Conservation (phyloP, 2,113 vertebrate genomes). For the Nyctereutes procyonoides region DNA sequence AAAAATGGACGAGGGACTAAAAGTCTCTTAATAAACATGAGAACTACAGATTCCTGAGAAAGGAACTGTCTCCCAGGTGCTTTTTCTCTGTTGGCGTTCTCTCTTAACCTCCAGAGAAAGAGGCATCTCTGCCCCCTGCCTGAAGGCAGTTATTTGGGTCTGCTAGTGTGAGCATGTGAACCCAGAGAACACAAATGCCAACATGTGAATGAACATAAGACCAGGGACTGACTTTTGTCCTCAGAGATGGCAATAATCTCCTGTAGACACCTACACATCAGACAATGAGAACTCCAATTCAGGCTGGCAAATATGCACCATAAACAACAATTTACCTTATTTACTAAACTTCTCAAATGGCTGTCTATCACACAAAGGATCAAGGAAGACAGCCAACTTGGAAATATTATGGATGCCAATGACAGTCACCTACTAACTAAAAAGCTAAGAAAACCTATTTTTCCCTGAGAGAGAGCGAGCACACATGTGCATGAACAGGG, state of each 20-base stretch:
- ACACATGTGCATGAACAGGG: background rate
- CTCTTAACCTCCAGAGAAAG: background rate
- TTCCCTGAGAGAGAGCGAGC: background rate
- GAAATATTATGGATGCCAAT: background rate
- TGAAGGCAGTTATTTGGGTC: background rate
- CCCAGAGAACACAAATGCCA: background rate
- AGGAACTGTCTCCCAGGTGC: background rate
- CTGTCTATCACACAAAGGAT: background rate
- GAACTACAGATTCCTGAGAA: background rate
- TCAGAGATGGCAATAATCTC: background rate
- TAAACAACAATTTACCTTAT: background rate
- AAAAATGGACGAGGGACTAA: background rate
- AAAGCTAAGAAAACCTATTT: background rate
- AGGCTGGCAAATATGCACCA: background rate
- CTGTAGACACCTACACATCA: background rate
- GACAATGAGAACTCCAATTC: background rate
- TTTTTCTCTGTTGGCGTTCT: background rate
- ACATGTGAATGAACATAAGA: background rate
- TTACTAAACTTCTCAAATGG: background rate
- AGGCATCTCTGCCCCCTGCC: background rate
- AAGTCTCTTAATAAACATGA: no score
- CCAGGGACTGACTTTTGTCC: background rate
- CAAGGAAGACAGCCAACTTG: background rate
- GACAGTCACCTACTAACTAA: background rate
- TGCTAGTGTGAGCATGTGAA: background rate